Evolutionary conservation across 2,888 invertebrate genomes (phyloP).

Genomic region (Hemaris fuciformis): DNA sequence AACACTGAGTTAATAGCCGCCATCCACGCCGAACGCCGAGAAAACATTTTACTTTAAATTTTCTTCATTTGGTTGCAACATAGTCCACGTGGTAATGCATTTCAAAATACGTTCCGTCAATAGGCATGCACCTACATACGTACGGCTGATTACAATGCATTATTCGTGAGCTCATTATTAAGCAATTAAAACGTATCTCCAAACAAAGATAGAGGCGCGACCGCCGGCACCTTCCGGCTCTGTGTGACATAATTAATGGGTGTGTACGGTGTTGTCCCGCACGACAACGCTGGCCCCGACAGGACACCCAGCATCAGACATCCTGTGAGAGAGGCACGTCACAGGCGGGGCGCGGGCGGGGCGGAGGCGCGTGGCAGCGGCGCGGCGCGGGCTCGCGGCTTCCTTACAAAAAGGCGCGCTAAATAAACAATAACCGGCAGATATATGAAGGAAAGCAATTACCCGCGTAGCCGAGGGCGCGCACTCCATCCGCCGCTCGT

Average conservation of each 20-base stretch:
- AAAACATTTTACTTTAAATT: background rate
- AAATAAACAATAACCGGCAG: constrained; percentile 70
- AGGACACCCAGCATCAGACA: constrained; percentile 9
- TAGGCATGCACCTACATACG: constrained; percentile 10
- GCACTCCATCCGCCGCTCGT: constrained; percentile 49
- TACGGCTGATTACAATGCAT: constrained; percentile 6
- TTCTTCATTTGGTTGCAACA: background rate
- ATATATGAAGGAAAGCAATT: constrained; percentile 74
- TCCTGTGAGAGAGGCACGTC: constrained; percentile 23
- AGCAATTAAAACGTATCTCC: constrained; percentile 8
- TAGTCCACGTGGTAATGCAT: background rate
- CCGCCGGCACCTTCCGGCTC: background rate
- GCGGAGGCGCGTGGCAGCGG: constrained; percentile 9
- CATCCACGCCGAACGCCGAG: background rate
- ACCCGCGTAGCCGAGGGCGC: constrained; percentile 57
- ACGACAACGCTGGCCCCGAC: constrained; percentile 4
- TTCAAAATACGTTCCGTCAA: no score
- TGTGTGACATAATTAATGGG: constrained; percentile 4
- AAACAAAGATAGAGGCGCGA: background rate
- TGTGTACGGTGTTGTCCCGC: constrained; percentile 9
- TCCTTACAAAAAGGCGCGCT: constrained; percentile 64
- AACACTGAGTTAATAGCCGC: background rate
- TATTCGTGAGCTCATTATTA: background rate
- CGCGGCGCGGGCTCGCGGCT: constrained; percentile 40
- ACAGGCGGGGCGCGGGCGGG: constrained; percentile 21